Base-by-base conservation (phyloP, 30 jellyfish, hydroid and myxozoan species). In the Hydra vulgaris region DNA sequence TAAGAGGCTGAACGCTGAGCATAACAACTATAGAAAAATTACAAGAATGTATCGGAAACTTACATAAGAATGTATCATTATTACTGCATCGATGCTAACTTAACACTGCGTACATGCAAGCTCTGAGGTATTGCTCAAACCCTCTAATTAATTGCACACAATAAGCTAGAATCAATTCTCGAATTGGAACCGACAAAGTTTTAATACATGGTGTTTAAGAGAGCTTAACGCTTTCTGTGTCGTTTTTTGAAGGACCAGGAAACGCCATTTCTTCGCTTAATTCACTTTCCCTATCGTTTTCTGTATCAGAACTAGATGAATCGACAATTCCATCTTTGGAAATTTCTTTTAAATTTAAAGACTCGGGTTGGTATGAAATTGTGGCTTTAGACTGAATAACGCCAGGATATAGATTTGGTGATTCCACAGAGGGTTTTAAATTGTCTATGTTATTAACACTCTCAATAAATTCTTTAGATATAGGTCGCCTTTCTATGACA, bases 401-500 rank as follows among this genome's bases (percentile, higher is more conserved):
- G 16, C 0, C 24, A 23, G 21, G 24, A 75, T 75, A 15, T 27
- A 25, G 15, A 0, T 15, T 16, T 1, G 56, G 21, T 26, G 23
- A 22, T 78, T 53, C 53, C 15, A 21, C 61, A 1, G 78, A 5
- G 17, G 19, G 15, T 21, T 26, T 53, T 27, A 25, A 85, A 66
- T 72, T 27, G n/a, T 66, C 71, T 16, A 70, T 80, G 22, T 71
- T 66, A 70, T 80, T 80, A 23, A 66, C 52, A 18, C 67, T 67
- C 54, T 80, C 87, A 24, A 80, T 80, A 72, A 80, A 80, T 71
- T 80, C 87, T 66, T 70, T 80, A 8, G 87, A 19, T 18, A 80
- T 80, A 0, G 83, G 83, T n/a, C 87, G 67, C 72, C 87, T 67
- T 66, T 80, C 87, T 12, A 80, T 80, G 18, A 80, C 83, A 80